Evolutionary conservation across 2,888 invertebrate genomes (phyloP), one percentile per base, ranked within the genome.

Genomic region (Odontocolon sp.): DNA sequence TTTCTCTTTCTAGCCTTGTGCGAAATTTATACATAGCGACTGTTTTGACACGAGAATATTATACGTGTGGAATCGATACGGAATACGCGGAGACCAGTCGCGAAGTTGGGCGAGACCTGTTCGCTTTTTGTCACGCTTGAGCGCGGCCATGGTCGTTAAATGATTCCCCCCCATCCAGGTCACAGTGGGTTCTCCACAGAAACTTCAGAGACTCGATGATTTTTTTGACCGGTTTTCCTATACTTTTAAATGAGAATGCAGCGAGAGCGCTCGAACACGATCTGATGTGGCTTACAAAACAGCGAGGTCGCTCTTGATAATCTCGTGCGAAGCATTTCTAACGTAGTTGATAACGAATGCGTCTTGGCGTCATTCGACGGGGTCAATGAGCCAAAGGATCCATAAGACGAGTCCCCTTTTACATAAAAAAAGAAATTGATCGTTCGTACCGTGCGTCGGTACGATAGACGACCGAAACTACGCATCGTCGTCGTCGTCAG

Each of bases 351-450:
- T 47, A 47, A 47, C 47, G 47, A 47, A 47, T 21, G n/a, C 33
- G 33, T 1, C 33, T 2, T n/a, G 8, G 26, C 38, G 40, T 64
- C 59, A 47, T 68, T 61, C 57, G 26, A 33, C 36, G 33, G 33
- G 79, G 74, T 79, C 79, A 77, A 74, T 75, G 77, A 71, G 56
- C 77, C 61, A 33, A 21, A 52, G 64, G 63, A 50, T 61, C 18
- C 38, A 47, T 3, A n/a, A 47, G 38, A 21, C 11, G n/a, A 28
- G 38, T 23, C 33, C 14, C 6, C n/a, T 3, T 47, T 14, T 8
- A 54, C 56, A 26, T 31, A 45, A 40, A 50, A 21, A 14, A n/a
- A n/a, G n/a, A n/a, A n/a, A n/a, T n/a, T 26, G n/a, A 26, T 50
- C 26, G 23, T 6, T 50, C 63, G 38, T 23, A 42, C 70, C 47